phyloP scores from a whole-genome alignment of 1,140 invertebrate genomes.

The Trichonephila clavata region DNA sequence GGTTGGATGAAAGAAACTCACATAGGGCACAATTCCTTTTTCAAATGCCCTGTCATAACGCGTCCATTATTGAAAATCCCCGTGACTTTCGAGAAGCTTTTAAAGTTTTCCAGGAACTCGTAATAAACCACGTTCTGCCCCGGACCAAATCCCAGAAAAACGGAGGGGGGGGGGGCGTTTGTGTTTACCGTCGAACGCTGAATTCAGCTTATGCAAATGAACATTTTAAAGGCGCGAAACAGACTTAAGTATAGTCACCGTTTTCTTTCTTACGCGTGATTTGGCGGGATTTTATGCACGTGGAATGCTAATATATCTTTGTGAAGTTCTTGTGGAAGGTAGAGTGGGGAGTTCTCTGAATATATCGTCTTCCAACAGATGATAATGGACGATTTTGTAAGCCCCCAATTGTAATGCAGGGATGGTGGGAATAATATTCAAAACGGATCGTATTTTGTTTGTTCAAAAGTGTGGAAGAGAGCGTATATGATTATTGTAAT shows the following conservation, averaged over 20 bases:
- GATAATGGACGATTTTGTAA: background rate
- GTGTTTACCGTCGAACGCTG: background rate
- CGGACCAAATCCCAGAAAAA: background rate
- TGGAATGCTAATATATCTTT: constrained; percentile 6
- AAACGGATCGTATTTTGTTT: background rate
- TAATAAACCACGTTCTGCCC: background rate
- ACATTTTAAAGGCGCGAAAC: constrained; percentile 35
- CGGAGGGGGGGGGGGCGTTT: background rate
- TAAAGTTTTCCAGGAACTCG: constrained; percentile 17
- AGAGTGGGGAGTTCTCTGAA: too few species aligned
- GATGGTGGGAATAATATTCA: too few species aligned
- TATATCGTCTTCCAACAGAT: too few species aligned
- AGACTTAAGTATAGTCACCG: constrained; percentile 42
- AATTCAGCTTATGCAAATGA: constrained; percentile 59
- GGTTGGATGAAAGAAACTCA: too few species aligned
- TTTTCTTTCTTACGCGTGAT: constrained; percentile 11
- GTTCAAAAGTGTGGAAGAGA: background rate
- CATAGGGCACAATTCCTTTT: too few species aligned
- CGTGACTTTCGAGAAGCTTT: background rate
- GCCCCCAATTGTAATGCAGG: background rate
- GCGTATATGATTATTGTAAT: background rate
- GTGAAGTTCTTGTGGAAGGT: too few species aligned
- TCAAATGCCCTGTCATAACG: background rate
- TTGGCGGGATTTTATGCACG: background rate
- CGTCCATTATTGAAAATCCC: constrained; percentile 11